These are phyloP conservation scores for Rhysida immarginata DNA, from an alignment of 1,140 invertebrate species.

Conservation along the genomic window DNA sequence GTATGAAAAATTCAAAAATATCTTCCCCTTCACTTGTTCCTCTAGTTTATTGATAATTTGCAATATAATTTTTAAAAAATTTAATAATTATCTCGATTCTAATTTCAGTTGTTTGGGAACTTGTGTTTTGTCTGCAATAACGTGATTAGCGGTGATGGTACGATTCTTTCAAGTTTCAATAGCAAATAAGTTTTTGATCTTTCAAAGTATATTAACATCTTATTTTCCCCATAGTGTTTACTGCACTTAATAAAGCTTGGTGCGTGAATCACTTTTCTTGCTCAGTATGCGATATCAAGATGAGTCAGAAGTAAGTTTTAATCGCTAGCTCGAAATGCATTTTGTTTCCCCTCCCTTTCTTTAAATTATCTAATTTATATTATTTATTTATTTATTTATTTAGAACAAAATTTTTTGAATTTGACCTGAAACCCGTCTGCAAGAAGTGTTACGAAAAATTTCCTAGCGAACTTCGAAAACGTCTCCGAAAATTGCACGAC, in stretches of 20 bases:
- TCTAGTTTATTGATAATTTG: no score
- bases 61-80: no score
- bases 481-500: conserved; percentile 41
- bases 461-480: conserved; percentile 79
- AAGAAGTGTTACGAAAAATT: conserved; percentile 97
- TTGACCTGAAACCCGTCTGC: conserved; percentile 94
- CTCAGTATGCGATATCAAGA: conserved; percentile 89
- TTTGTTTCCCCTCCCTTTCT: conserved; percentile 1
- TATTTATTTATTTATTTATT: conserved; percentile 11
- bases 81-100: no score
- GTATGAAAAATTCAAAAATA: no score
- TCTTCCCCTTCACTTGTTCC: no score
- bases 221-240: conserved; percentile 65
- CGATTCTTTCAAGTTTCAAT: no score
- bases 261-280: conserved; percentile 99
- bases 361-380: neutral
- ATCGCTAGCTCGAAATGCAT: neutral
- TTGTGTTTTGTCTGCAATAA: conserved; percentile 97
- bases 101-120: conserved; percentile 75
- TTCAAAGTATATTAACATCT: no score
- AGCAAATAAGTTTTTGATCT: no score
- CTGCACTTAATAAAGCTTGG: conserved; percentile 98
- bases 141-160: conserved; percentile 93
- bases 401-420: conserved; percentile 95
- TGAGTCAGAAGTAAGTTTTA: conserved; percentile 70